Base-by-base conservation (phyloP, 2,797 vertebrate species). In the Malurus leucopterus region DNA sequence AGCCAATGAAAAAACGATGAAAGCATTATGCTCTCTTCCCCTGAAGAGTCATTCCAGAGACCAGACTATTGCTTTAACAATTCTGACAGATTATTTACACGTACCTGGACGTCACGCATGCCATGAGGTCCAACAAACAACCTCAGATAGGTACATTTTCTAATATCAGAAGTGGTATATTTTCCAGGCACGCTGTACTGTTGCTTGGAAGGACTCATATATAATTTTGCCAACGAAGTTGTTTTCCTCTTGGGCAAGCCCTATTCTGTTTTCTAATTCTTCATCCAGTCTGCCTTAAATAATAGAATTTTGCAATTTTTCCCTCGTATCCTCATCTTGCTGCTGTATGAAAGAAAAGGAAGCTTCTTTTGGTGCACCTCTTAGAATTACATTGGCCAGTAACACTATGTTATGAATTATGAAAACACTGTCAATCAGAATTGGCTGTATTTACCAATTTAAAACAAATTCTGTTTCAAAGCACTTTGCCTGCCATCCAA, bases 391-490 rank as follows among this genome's bases (percentile, higher is more conserved):
- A 63, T 86, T 96, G 96, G 74, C 84, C 94, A 93, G 46, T 79
- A 93, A 74, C 71, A 92, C 40, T 73, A 79, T 80, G 76, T 82
- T 95, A 93, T 88, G 87, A 95, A 95, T 96, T 95, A 92, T 92
- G 87, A 96, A 97, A 97, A 93, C 74, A 84, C 70, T 93, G 93
- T 95, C 96, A 95, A 75, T 95, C 93, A 94, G 89, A 90, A 95
- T 93, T 32, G 63, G 91, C 86, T 92, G 91, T 92, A 86, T 95
- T 97, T 96, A 91, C 91, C 92, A 91, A 94, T 94, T 95, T 95
- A 93, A 97, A 97, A 95, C 77, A 95, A 96, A 93, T 93, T 96
- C 96, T 88, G 51, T 96, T 97, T 96, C 93, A 95, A 96, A 88
- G 85, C 88, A 88, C 74, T 95, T 95, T 94, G 92, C 93, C 94